Evolutionary conservation across 2,113 vertebrate species (phyloP), one percentile per base, ranked within the genome.

Genomic region (Grantiella picta): DNA sequence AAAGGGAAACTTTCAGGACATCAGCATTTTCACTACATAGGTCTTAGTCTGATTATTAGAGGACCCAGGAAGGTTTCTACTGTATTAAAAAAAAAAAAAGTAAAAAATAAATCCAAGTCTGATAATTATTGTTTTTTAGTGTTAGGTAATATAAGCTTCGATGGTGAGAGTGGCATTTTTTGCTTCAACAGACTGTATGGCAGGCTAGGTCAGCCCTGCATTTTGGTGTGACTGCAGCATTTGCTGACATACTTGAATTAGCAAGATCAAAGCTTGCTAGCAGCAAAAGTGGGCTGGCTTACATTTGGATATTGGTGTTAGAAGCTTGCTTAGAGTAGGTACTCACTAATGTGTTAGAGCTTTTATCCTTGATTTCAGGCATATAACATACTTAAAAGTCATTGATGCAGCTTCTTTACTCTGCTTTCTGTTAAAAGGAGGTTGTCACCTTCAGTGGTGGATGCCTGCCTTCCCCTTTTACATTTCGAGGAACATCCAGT

Each of bases 211-310:
- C 86, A 60, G 65, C 18, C 7, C 63, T 83, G 85, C 66, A 29
- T 90, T 94, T 93, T 90, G 83, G 63, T 90, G 54, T 49, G 63
- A 90, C 66, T 80, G 76, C 92, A 92, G 89, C 52, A 70, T 86
- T 96, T 95, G 95, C 86, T 95, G 96, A 90, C 60, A 54, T 10
- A 69, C 75, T 59, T 53, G 85, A 93, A 90, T 92, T 92, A 47
- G 59, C 29, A 66, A 86, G 75, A 93, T 93, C 66, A 90, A 69
- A 96, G 92, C 88, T 88, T 68, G 49, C 75, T 72, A 50, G 82
- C 70, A 80, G 92, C 49, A 93, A 42, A 90, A 83, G 35, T 54
- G 88, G 54, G 35, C 76, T 92, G 79, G 24, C 36, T 92, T 77
- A 45, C 2, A 3, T 63, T 50, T 77, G 10, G 9, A 5, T 42